phyloP scores from a whole-genome alignment of 2,113 vertebrate genomes.

The Tamias sibiricus region DNA sequence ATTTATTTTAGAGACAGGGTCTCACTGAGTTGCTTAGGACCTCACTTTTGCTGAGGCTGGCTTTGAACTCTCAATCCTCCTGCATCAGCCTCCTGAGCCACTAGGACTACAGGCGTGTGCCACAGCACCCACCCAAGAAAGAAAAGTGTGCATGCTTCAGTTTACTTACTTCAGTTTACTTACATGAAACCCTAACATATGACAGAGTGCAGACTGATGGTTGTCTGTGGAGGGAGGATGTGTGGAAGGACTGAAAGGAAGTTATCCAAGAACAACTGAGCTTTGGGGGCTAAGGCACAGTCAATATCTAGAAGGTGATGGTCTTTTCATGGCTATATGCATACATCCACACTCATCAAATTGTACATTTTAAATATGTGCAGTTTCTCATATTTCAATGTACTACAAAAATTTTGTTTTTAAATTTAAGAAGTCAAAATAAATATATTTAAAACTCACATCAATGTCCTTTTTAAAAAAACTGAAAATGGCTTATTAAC shows the following conservation, averaged over 20 bases:
- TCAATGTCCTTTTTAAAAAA: background rate
- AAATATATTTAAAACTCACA: background rate
- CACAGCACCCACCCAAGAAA: too few relatives aligned
- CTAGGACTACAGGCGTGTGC: too few relatives aligned
- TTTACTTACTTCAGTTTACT: background rate
- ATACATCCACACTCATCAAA: background rate
- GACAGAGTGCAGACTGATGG: background rate
- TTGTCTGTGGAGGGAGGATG: background rate
- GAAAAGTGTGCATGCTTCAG: background rate
- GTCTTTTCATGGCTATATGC: background rate
- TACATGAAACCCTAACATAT: too few relatives aligned
- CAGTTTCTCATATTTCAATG: background rate
- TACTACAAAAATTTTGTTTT: background rate
- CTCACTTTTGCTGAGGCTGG: too few relatives aligned
- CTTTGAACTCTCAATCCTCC: too few relatives aligned
- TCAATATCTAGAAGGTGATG: background rate
- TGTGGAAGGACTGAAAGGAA: background rate
- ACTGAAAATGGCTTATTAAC: background rate
- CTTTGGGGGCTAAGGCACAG: background rate
- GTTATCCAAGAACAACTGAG: background rate
- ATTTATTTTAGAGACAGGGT: too few relatives aligned
- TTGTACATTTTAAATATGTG: background rate
- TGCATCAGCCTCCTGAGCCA: too few relatives aligned
- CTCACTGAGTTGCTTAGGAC: too few relatives aligned
- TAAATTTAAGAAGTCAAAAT: background rate